Percentiles rank a stretch among this genome's conserved stretches.
Evolutionary conservation across 2,797 vertebrate genomes (phyloP).

Genomic region (Perodicticus potto): DNA sequence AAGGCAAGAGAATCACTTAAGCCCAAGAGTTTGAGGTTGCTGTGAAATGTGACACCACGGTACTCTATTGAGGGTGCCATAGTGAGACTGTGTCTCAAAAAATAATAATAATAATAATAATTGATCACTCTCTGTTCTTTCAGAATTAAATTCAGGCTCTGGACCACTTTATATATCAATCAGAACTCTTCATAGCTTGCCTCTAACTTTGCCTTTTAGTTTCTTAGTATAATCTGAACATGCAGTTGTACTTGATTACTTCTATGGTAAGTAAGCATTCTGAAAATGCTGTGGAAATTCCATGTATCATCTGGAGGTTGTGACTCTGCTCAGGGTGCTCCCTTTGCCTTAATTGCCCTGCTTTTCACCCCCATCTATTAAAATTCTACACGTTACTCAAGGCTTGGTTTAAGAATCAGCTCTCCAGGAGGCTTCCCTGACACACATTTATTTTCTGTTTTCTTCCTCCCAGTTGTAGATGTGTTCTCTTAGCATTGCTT

Average conservation of each 20-base stretch:
- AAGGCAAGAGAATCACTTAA: too few species aligned
- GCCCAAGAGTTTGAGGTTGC: too few species aligned
- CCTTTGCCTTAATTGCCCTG: not conserved
- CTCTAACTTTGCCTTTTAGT: constrained; percentile 8
- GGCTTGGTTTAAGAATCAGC: not conserved
- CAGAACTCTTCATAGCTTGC: not conserved
- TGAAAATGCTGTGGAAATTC: constrained; percentile 43
- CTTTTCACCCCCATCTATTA: not conserved
- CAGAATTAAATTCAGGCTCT: not conserved
- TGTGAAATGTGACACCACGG: too few species aligned
- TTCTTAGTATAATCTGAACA: not conserved
- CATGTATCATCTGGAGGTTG: not conserved
- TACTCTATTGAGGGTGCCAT: too few species aligned
- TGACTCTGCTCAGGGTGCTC: not conserved
- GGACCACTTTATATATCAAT: not conserved
- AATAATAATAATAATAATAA: too few species aligned
- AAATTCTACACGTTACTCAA: not conserved
- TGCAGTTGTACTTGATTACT: not conserved
- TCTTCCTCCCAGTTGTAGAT: not conserved
- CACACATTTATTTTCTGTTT: not conserved
- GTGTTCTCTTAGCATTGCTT: not conserved
- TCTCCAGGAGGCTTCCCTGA: not conserved
- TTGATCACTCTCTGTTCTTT: constrained; percentile 5
- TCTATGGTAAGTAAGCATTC: not conserved
- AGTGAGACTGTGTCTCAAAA: too few species aligned